These are phyloP conservation scores for Turnix velox DNA, from an alignment of 2,113 vertebrate genomes.

Conservation along the genomic window DNA sequence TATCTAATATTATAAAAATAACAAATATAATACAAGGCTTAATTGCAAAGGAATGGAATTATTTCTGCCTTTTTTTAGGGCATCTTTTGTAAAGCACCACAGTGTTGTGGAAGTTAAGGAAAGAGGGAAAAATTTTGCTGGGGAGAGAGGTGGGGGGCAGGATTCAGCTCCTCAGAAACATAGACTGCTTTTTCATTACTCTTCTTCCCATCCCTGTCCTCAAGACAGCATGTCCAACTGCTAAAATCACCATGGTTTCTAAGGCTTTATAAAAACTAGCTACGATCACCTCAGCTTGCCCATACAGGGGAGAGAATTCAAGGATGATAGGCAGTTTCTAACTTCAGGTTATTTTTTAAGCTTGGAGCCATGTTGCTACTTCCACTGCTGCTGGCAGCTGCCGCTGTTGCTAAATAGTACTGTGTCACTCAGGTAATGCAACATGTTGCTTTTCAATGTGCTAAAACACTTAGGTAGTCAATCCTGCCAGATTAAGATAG, in stretches of 20 bases:
- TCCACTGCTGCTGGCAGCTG: neutral
- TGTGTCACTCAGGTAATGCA: neutral
- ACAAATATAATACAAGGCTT: neutral
- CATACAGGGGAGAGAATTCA: neutral
- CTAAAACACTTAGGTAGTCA: neutral
- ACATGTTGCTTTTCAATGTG: neutral
- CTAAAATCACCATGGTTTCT: neutral
- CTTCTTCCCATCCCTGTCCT: neutral
- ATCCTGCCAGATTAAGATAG: neutral
- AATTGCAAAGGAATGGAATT: neutral
- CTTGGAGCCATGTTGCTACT: neutral
- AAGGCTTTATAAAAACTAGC: neutral
- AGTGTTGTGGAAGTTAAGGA: neutral
- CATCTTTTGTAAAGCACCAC: neutral
- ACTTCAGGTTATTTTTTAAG: neutral
- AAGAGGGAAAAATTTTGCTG: neutral
- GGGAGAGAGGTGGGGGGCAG: neutral
- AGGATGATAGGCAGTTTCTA: neutral
- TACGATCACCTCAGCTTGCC: neutral
- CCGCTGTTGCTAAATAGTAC: neutral
- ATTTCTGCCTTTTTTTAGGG: neutral
- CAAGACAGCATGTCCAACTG: neutral
- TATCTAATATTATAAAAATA: too few species aligned
- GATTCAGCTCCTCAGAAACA: neutral
- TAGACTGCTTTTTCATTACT: neutral